Evolutionary conservation across 2,113 vertebrate genomes (phyloP), one percentile per base, ranked within the genome.

Genomic region (Ornithorhynchus anatinus): DNA sequence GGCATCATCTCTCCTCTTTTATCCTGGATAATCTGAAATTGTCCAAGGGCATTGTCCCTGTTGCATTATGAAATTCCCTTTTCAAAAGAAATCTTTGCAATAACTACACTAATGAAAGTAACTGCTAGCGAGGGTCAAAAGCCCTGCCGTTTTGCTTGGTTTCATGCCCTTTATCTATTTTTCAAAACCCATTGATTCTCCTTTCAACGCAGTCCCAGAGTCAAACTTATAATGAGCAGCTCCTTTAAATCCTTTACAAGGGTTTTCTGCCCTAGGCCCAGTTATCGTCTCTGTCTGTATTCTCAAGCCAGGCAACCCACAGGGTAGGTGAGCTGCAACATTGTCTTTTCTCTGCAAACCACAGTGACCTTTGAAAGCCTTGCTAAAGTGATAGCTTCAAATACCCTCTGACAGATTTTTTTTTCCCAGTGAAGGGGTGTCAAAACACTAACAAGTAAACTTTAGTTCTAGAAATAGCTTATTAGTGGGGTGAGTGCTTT

Each of bases 281-380:
- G 67, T 42, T 44, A 15, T 42, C 67, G 50, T 33, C 31, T 48
- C 29, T n/a, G n/a, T 25, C 45, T 75, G 1, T 33, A n/a, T 73
- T 75, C 13, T 64, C 13, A 10, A 61, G 40, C 72, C 45, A 54
- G 51, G n/a, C 13, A 59, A 27, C 70, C 20, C 78, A 25, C 1
- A 17, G 2, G 79, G n/a, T 76, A 37, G 10, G 5, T 69, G 38
- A 57, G 32, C 54, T 77, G 47, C 36, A 72, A 14, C 29, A 12
- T 27, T 35, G n/a, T 62, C 36, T 44, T 63, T 57, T 57, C 33
- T n/a, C 58, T 69, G 38, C 74, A 36, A 75, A 59, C 15, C 29
- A 42, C 2, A 53, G 50, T 85, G 10, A 6, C 29, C 73, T 83
- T 70, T 43, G 68, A 42, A 77, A 54, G 17, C 31, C 4, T 37